A percentile compares a stretch with the other conserved stretches of the same genome.
Conservation (phyloP, 2,113 vertebrate genomes). For the Nycticebus coucang region DNA sequence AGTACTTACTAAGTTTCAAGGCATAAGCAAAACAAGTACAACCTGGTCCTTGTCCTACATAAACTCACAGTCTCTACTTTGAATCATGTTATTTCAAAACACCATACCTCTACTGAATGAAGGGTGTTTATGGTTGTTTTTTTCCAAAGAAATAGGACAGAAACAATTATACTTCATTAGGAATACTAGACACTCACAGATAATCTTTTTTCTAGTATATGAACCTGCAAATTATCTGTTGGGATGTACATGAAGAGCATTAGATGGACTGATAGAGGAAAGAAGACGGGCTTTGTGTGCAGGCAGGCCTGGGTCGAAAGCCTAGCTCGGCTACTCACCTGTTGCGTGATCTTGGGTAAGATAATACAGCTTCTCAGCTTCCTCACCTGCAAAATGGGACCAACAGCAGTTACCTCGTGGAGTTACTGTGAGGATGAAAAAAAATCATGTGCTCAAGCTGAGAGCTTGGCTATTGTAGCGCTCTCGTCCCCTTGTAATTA, state of each 20-base stretch:
- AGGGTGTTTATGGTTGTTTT: background rate
- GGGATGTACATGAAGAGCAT: too few species aligned
- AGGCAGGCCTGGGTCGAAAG: background rate
- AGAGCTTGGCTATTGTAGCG: background rate
- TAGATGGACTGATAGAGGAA: background rate
- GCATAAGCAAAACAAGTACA: background rate
- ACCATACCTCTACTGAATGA: background rate
- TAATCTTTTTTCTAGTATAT: background rate
- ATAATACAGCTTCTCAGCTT: background rate
- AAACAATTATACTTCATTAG: background rate
- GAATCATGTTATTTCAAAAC: slow-evolving; percentile 25
- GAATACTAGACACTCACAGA: background rate
- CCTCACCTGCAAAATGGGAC: background rate
- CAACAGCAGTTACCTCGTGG: background rate
- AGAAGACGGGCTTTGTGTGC: background rate
- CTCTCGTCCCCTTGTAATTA: background rate
- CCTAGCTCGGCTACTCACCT: background rate
- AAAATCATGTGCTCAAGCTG: background rate
- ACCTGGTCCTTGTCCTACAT: background rate
- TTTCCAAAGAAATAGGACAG: slow-evolving; percentile 9
- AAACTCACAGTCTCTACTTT: background rate
- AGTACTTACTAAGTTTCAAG: background rate
- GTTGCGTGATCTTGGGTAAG: background rate
- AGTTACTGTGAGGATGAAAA: background rate
- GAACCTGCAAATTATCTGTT: background rate